Conservation (phyloP, 2,797 vertebrate species). For the Hippopotamyrus pictus region DNA sequence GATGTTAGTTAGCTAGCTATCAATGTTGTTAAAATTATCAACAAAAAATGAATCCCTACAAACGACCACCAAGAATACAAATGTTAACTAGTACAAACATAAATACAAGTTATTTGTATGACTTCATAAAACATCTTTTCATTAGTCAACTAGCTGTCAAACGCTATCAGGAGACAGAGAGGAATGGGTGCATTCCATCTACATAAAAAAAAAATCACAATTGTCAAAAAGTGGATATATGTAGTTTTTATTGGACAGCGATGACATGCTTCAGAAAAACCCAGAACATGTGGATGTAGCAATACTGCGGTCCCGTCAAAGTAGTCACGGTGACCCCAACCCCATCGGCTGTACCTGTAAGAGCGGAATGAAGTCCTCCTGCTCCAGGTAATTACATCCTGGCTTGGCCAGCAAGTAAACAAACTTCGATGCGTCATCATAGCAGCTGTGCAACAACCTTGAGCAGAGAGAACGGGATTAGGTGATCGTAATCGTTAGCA, state of each 20-base stretch:
- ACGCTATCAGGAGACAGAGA: background rate
- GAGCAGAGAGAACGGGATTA: background rate
- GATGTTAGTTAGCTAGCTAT: background rate
- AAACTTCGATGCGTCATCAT: background rate
- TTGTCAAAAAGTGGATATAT: background rate
- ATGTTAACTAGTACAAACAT: background rate
- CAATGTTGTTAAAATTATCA: background rate
- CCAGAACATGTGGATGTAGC: background rate
- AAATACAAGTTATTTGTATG: background rate
- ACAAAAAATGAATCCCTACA: background rate
- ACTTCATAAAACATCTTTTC: background rate
- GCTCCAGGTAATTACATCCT: background rate
- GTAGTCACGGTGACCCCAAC: background rate
- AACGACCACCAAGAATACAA: background rate
- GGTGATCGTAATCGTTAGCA: background rate
- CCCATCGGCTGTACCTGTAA: background rate
- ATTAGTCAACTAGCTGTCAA: background rate
- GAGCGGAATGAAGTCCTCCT: conserved; percentile 7
- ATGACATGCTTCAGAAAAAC: background rate
- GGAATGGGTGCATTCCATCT: background rate
- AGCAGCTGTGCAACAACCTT: conserved; percentile 3
- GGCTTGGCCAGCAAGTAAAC: conserved; percentile 10
- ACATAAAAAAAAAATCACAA: background rate
- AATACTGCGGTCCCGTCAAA: background rate
- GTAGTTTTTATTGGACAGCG: background rate